Percentiles rank a stretch among this genome's conserved stretches.
phyloP scores from a whole-genome alignment of 1,140 invertebrate genomes.

The Orius laevigatus region DNA sequence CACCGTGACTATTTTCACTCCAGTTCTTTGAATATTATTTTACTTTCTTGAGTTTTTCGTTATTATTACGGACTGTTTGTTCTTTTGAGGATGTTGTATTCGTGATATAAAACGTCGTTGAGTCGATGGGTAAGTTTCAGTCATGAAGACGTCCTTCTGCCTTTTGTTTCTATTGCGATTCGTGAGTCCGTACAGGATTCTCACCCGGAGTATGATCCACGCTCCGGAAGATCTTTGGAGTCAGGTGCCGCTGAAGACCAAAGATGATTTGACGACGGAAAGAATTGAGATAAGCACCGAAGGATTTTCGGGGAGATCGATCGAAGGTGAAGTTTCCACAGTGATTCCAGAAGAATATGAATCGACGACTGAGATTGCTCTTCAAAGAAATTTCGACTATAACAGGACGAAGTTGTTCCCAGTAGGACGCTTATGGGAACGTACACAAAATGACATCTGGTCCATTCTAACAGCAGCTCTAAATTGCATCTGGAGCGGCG shows the following conservation, averaged over 20 bases:
- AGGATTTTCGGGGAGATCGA: not conserved
- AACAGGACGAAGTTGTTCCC: slow-evolving; percentile 7
- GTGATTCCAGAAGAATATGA: not conserved
- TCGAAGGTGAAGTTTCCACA: not conserved
- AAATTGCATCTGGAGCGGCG: slow-evolving; percentile 6
- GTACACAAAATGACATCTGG: slow-evolving; percentile 1
- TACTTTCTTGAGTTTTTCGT: no score
- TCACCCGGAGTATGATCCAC: not conserved
- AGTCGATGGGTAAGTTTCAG: slow-evolving; percentile 5
- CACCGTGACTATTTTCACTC: no score
- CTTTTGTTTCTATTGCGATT: slow-evolving; percentile 1
- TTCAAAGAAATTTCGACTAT: not conserved
- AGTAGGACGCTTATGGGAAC: not conserved
- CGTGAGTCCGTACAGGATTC: not conserved
- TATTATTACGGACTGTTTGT: no score
- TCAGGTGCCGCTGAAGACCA: slow-evolving; percentile 1
- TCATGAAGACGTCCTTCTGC: slow-evolving; percentile 3
- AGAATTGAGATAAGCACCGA: not conserved
- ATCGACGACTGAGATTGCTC: not conserved
- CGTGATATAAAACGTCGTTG: not conserved
- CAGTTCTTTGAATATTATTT: no score
- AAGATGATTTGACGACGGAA: not conserved
- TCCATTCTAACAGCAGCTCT: not conserved
- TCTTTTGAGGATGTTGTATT: no score
- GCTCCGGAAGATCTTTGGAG: not conserved